A percentile compares a stretch with the other conserved stretches of the same genome.
phyloP scores from a whole-genome alignment of 2,888 invertebrate genomes.

The Lithophane semibrunnea region DNA sequence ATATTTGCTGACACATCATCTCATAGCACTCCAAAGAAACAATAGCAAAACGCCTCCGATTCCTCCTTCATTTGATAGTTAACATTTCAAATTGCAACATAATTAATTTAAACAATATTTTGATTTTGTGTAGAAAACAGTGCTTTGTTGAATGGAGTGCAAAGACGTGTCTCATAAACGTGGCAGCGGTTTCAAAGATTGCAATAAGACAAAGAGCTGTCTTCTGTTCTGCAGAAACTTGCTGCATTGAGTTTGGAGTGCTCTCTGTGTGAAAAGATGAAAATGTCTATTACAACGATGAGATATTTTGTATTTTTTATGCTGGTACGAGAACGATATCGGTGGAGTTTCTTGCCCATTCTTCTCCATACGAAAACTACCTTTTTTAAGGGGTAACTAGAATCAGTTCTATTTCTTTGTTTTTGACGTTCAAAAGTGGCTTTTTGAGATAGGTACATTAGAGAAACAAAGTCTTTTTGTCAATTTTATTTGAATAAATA shows the following conservation, averaged over 20 bases:
- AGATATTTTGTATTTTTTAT: background rate
- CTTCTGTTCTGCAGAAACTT: slow-evolving; percentile 8
- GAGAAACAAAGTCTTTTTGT: background rate
- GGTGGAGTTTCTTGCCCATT: too few species aligned
- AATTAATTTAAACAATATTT: slow-evolving; percentile 32
- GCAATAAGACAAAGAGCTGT: slow-evolving; percentile 13
- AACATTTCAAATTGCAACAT: slow-evolving; percentile 11
- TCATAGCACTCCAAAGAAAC: background rate
- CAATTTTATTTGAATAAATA: background rate
- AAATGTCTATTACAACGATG: background rate
- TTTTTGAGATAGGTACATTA: background rate
- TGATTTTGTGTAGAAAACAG: slow-evolving; percentile 6
- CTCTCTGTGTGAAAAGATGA: background rate
- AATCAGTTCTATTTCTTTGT: too few species aligned
- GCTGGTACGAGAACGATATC: background rate
- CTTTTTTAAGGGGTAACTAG: too few species aligned
- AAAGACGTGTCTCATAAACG: slow-evolving; percentile 25
- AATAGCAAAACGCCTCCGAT: background rate
- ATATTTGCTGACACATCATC: slow-evolving; percentile 6
- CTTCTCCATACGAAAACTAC: too few species aligned
- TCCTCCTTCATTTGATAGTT: background rate
- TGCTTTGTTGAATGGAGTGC: slow-evolving; percentile 30
- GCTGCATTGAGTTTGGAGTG: slow-evolving; percentile 27
- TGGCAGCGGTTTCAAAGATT: slow-evolving; percentile 21
- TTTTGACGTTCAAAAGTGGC: too few species aligned